Percentiles rank a stretch among this genome's conserved stretches.
Evolutionary conservation across 2,113 vertebrate species (phyloP).

Genomic region (Pelecanoides urinatrix): DNA sequence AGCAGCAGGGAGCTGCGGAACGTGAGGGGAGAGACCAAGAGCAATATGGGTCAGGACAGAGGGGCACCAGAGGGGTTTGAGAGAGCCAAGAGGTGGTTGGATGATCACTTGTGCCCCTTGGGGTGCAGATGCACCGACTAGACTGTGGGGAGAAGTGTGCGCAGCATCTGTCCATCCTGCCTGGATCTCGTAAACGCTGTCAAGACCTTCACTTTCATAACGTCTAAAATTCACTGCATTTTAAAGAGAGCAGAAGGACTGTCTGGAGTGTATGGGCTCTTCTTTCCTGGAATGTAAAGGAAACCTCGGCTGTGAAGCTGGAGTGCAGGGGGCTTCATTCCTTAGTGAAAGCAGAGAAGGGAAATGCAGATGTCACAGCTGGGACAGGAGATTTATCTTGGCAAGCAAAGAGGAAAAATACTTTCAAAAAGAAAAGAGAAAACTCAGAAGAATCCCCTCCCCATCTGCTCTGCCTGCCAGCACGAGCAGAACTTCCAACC

Average conservation of each 20-base stretch:
- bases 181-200: slow-evolving; percentile 11
- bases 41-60: background rate
- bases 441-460: slow-evolving; percentile 73
- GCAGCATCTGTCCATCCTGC: background rate
- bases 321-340: slow-evolving; percentile 69
- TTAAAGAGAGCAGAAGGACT: slow-evolving; percentile 59
- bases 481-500: slow-evolving; percentile 56
- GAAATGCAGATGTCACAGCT: slow-evolving; percentile 76
- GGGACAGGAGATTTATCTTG: slow-evolving; percentile 76
- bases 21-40: background rate
- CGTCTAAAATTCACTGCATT: slow-evolving; percentile 30
- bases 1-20: background rate
- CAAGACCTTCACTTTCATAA: slow-evolving; percentile 30
- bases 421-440: slow-evolving; percentile 74
- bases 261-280: slow-evolving; percentile 57
- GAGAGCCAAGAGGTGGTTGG: background rate
- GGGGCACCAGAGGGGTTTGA: background rate
- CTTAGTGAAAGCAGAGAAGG: slow-evolving; percentile 66
- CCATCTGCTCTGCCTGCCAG: slow-evolving; percentile 59
- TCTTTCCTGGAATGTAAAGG: slow-evolving; percentile 63
- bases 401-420: slow-evolving; percentile 77
- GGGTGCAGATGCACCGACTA: background rate
- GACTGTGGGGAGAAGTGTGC: background rate
- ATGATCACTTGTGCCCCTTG: background rate
- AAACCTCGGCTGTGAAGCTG: slow-evolving; percentile 67